Base-by-base conservation (phyloP, 2,888 invertebrate genomes). In the Drosophila kuntzei region DNA sequence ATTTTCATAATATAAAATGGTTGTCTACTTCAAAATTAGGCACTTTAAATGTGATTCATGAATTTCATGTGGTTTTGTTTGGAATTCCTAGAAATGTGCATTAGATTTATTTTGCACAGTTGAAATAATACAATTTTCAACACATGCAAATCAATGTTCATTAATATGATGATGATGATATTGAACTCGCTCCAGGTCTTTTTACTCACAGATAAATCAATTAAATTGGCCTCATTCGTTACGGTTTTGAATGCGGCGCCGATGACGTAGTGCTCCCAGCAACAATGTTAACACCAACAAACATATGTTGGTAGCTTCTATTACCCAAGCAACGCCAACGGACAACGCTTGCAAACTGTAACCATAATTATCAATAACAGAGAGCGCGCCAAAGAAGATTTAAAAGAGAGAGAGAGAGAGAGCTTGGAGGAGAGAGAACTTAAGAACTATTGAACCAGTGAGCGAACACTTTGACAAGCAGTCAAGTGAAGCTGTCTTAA, bases 331-430 rank as follows among this genome's bases (percentile, higher is more conserved):
- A 54, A 46, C 59, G 46, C 53, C 74, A 68, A 55, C 63, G 41
- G 60, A 43, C 34, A 32, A 29, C 16, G 39, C 12, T 54, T 27
- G 20, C 4, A 60, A 65, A 46, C 44, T 14, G 61, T 76, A 75
- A 53, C 66, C 62, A 79, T 87, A 81, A 83, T 83, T 72, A 75
- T 51, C 81, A 77, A 84, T 77, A 80, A 69, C 58, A 79, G 59
- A 61, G 68, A 54, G 66, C 39, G 34, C 49, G 22, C 20, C 12
- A 25, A 68, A 29, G 34, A 18, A 16, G 20, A 51, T 39, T 32
- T 16, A 55, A 44, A 32, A 8, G 16, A 49, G 39, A 60, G 43
- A 53, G 43, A 14, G 18, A 27, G 7, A 25, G 32, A 11, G 25
- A 43, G 8, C 43, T 22, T 36, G 46, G 3, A 22, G 34, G 50